Conservation (phyloP, 2,113 vertebrate species). For the Sapayoa aenigma region DNA sequence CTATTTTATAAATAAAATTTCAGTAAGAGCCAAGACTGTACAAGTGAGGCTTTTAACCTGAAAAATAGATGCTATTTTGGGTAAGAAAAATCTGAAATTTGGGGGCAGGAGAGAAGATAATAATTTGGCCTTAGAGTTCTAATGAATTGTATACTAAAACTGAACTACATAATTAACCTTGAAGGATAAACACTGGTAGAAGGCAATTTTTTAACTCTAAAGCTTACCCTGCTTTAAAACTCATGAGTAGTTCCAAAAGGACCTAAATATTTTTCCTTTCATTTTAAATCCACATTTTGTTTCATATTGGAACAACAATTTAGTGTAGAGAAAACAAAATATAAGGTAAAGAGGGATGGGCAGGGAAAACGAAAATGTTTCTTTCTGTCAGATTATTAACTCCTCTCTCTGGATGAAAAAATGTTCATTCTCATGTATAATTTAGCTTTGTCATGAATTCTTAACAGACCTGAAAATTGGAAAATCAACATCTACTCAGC, state of each 20-base stretch:
- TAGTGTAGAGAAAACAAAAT: background rate
- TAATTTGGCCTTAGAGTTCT: background rate
- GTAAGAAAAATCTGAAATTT: background rate
- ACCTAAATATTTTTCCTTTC: background rate
- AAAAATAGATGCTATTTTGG: background rate
- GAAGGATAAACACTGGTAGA: background rate
- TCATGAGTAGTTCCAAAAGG: background rate
- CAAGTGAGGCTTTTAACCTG: background rate
- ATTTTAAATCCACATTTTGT: background rate
- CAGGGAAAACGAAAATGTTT: background rate
- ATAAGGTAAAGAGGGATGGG: background rate
- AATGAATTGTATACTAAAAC: conserved; percentile 5
- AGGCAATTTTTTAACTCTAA: background rate
- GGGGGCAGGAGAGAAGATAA: background rate
- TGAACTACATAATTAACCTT: background rate
- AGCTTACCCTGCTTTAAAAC: background rate
- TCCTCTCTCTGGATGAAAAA: background rate
- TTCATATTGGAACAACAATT: background rate
- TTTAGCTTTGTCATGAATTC: conserved; percentile 32
- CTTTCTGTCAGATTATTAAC: background rate
- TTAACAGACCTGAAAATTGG: conserved; percentile 42
- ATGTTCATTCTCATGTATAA: background rate
- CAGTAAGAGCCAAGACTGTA: background rate
- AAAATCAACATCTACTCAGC: conserved; percentile 38
- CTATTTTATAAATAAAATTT: background rate